Conservation (phyloP, 2,113 vertebrate species). For the Nannobrachium achirus region DNA sequence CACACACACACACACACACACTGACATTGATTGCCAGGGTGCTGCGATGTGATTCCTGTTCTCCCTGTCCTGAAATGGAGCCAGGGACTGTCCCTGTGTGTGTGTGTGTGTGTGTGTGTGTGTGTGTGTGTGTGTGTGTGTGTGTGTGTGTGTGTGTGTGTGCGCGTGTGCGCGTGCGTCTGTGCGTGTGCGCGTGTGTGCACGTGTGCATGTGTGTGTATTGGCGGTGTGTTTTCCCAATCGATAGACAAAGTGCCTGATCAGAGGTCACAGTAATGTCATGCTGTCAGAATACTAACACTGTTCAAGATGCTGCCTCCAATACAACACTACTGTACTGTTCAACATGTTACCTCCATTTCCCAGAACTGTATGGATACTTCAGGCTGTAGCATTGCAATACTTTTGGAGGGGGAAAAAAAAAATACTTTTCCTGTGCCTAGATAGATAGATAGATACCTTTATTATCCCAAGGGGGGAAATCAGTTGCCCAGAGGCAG, state of each 20-base stretch:
- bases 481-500: too few relatives aligned
- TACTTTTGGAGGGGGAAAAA: too few relatives aligned
- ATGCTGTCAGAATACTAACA: neutral
- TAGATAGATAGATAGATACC: too few relatives aligned
- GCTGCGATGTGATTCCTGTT: too few relatives aligned
- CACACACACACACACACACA: too few relatives aligned
- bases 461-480: too few relatives aligned
- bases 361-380: too few relatives aligned
- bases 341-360: too few relatives aligned
- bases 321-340: constrained; percentile 15
- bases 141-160: neutral
- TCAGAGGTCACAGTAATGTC: constrained; percentile 44
- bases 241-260: constrained; percentile 45
- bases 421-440: too few relatives aligned
- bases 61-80: constrained; percentile 18
- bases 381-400: too few relatives aligned
- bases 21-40: too few relatives aligned
- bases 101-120: neutral
- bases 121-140: neutral
- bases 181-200: neutral
- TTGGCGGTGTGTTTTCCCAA: constrained; percentile 21
- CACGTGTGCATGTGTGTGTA: neutral
- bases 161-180: neutral
- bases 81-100: constrained; percentile 36
- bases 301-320: too few relatives aligned